These are phyloP conservation scores for Pipra filicauda DNA, from an alignment of 2,113 vertebrate genomes.

Conservation along the genomic window DNA sequence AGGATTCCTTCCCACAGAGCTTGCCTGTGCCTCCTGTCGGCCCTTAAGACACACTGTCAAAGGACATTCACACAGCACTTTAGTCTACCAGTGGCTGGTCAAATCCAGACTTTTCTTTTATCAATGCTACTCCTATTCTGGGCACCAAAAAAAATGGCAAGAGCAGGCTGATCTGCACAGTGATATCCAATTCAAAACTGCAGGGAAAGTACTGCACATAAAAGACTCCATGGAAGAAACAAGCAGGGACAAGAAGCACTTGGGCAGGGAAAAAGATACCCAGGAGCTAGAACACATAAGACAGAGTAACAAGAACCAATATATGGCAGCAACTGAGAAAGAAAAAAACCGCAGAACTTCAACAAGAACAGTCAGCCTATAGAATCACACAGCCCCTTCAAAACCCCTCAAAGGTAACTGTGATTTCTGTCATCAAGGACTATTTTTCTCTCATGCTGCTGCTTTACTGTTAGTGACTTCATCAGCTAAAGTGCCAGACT, in stretches of 20 bases:
- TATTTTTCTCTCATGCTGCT: not conserved
- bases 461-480: not conserved
- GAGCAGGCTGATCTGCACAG: not conserved
- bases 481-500: not conserved
- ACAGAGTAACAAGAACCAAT: not conserved
- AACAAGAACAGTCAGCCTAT: not conserved
- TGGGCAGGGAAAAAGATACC: not conserved
- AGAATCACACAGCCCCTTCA: not conserved
- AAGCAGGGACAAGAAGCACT: not conserved
- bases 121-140: not conserved
- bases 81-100: not conserved
- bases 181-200: not conserved
- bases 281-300: fast-evolving
- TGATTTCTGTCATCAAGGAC: fast-evolving
- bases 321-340: not conserved
- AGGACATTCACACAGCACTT: not conserved
- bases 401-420: not conserved
- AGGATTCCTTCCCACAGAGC: not conserved
- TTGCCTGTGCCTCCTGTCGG: not conserved
- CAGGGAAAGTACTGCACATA: not conserved
- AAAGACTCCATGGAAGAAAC: not conserved
- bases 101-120: not conserved
- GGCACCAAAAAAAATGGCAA: not conserved
- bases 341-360: not conserved
- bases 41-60: not conserved